phyloP scores from a whole-genome alignment of 1,140 invertebrate species.

The Yoshiicerus persimilis region DNA sequence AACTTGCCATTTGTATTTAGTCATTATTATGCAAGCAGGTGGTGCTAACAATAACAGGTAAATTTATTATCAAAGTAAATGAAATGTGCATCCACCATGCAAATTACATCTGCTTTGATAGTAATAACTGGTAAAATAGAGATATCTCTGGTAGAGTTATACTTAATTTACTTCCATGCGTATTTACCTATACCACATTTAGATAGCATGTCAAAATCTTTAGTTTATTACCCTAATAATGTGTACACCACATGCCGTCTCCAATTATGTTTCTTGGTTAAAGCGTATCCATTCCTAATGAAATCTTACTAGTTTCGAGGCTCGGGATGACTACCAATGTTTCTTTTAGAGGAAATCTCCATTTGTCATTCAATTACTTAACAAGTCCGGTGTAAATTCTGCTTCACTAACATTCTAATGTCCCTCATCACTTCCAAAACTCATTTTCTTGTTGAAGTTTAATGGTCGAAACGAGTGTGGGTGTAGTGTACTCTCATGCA shows the following conservation, averaged over 20 bases:
- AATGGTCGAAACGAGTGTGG: background rate
- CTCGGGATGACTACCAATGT: background rate
- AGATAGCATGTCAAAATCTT: background rate
- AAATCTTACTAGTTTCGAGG: background rate
- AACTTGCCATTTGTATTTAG: background rate
- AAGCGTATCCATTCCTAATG: background rate
- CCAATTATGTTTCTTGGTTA: background rate
- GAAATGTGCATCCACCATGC: background rate
- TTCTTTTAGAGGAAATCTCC: background rate
- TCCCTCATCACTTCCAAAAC: background rate
- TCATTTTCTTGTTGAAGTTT: background rate
- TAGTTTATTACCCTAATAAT: background rate
- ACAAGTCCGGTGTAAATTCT: background rate
- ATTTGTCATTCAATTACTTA: background rate
- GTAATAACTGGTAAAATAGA: background rate
- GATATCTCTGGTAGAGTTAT: background rate
- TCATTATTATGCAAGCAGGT: background rate
- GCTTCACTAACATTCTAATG: background rate
- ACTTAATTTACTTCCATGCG: background rate
- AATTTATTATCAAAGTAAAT: background rate
- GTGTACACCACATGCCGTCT: background rate
- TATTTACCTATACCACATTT: too few relatives aligned
- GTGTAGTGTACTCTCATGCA: background rate
- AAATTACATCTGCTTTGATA: background rate
- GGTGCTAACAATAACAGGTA: background rate